These are phyloP conservation scores for Cybosia mesomella DNA, from an alignment of 2,888 invertebrate genomes.

Conservation along the genomic window DNA sequence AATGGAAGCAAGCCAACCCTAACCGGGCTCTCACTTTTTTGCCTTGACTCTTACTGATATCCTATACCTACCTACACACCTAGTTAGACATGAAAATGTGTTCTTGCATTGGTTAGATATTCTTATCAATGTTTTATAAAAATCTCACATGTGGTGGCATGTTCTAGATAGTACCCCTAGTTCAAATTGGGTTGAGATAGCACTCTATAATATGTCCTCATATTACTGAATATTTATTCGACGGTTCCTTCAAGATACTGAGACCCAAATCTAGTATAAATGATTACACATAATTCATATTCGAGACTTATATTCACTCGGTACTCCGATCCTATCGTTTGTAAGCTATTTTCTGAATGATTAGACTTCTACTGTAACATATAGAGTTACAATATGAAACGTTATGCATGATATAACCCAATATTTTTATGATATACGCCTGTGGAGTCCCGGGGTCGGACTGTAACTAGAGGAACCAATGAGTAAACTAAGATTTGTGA, in stretches of 20 bases:
- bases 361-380: not conserved
- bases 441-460: too few species aligned
- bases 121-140: not conserved
- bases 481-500: too few species aligned
- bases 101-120: too few species aligned
- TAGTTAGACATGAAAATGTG: not conserved
- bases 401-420: not conserved
- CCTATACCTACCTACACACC: too few species aligned
- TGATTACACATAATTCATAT: not conserved
- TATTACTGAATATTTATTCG: constrained; percentile 4
- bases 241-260: not conserved
- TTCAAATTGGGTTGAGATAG: not conserved
- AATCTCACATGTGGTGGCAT: not conserved
- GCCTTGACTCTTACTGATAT: not conserved
- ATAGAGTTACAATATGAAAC: not conserved
- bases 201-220: not conserved
- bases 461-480: too few species aligned
- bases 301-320: not conserved
- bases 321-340: not conserved
- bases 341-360: constrained; percentile 9
- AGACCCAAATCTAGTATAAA: not conserved
- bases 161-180: not conserved
- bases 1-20: too few species aligned
- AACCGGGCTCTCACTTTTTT: too few species aligned
- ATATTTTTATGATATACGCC: not conserved